These are phyloP conservation scores for Crocodylus rhombifer DNA, from an alignment of 2,797 vertebrate genomes.

Conservation along the genomic window DNA sequence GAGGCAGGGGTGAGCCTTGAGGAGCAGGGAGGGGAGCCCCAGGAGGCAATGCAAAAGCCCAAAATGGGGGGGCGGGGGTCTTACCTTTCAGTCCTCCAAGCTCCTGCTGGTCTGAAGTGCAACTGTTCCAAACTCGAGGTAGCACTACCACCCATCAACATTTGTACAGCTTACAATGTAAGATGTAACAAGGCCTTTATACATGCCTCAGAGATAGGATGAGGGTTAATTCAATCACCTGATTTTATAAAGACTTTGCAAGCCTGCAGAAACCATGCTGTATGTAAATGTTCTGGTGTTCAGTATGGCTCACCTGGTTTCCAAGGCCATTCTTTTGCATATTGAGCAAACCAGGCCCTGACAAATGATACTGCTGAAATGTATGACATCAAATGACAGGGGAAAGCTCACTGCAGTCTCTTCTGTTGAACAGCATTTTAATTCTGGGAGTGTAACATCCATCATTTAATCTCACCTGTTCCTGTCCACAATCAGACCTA, in stretches of 20 bases:
- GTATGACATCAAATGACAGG: neutral
- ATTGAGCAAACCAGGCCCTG: neutral
- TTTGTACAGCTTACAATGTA: too few relatives aligned
- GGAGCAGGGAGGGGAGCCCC: too few relatives aligned
- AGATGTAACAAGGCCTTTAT: neutral
- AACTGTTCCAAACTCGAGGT: too few relatives aligned
- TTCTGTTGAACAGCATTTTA: neutral
- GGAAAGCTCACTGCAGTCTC: neutral
- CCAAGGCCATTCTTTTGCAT: neutral
- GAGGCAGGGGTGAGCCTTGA: too few relatives aligned
- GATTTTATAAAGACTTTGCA: slow-evolving; percentile 54
- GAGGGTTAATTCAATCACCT: slow-evolving; percentile 46
- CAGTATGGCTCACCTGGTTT: slow-evolving; percentile 31
- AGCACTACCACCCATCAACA: too few relatives aligned
- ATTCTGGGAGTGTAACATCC: neutral
- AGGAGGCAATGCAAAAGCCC: too few relatives aligned
- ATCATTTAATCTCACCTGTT: neutral
- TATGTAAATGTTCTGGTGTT: neutral
- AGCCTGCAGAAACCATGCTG: slow-evolving; percentile 19
- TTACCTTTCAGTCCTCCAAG: too few relatives aligned
- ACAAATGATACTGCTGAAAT: neutral
- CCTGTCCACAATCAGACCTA: neutral
- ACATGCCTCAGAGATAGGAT: slow-evolving; percentile 59
- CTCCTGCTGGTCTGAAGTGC: too few relatives aligned
- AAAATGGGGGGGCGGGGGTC: too few relatives aligned